Evolutionary conservation across 64 coral and sea anemone genomes (phyloP), one percentile per base, ranked within the genome.

Genomic region (Actinia equina): DNA sequence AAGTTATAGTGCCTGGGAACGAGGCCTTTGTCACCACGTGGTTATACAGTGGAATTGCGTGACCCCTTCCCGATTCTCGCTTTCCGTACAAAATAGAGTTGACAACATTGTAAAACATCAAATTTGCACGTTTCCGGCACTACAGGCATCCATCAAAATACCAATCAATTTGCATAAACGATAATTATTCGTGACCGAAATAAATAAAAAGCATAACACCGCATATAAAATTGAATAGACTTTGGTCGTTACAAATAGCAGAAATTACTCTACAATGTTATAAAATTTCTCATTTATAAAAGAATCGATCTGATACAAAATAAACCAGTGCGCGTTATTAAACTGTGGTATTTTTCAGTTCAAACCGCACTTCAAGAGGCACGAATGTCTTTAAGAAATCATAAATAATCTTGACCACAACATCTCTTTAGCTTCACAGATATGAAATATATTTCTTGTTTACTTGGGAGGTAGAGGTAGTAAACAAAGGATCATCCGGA

Each of bases 21-120:
- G n/a, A n/a, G n/a, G n/a, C n/a, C 30, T 37, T 81, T 81, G n/a
- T 52, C 78, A 49, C 42, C 78, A 81, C 78, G 78, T 52, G 78
- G 78, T 41, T 49, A 19, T 49, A 49, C 46, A 49, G 78, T 52
- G 19, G 22, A 18, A 51, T 46, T 81, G 44, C 78, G 42, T 81
- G 43, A 81, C 17, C 14, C 42, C 26, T 74, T 74, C 25, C 15
- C 30, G 30, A n/a, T n/a, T n/a, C n/a, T n/a, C n/a, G n/a, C n/a
- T n/a, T n/a, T n/a, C n/a, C n/a, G n/a, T n/a, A n/a, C n/a, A n/a
- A n/a, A n/a, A n/a, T n/a, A n/a, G n/a, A n/a, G n/a, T n/a, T n/a
- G 0, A 37, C 30, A 37, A 37, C 30, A 37, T 37, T 37, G 30
- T 37, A 37, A 7, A 65, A 22, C 62, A 65, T 52, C 45, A 44